Base-by-base conservation (phyloP, 2,113 vertebrate genomes). In the Rana temporaria region DNA sequence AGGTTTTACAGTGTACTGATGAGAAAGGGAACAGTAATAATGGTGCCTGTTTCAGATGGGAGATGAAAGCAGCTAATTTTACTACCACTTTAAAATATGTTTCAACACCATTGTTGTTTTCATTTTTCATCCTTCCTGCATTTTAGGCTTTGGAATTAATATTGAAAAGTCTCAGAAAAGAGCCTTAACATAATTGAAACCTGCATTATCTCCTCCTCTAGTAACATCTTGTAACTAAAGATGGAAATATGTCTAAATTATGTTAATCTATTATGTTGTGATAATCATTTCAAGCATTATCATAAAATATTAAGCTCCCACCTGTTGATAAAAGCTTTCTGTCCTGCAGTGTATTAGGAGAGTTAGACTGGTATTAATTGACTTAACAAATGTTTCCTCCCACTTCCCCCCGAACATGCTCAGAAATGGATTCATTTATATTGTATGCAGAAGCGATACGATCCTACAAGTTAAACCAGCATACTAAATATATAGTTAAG, bases 401-500 rank as follows among this genome's bases (percentile, higher is more conserved):
- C 26, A 4, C 8, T 60, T 34, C 19, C 71, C 5, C 55, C 79
- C 30, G 82, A 48, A 53, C 78, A 73, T 57, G 66, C 56, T 69
- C 55, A 30, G 14, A 68, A 32, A 42, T 85, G 83, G 64, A 1
- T 34, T 57, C 84, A 86, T 78, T 85, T 86, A 74, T 84, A 87
- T 67, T 84, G 4, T 32, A 77, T 87, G 87, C 84, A 80, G 87
- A 87, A 88, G 83, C 87, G 85, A 86, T 86, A 84, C 69, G 81
- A 92, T 89, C 88, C 90, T 78, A 80, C 67, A 77, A 90, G 90
- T 86, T 86, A 86, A 87, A 87, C 65, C 86, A 72, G 86, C 79
- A 24, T 53, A 76, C 82, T 81, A 77, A 92, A 91, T 89, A 92
- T 91, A 90, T 87, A 90, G 93, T 91, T 90, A 90, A 91, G 91